Conservation (phyloP, 2,113 vertebrate genomes). For the Trogon surrucura region DNA sequence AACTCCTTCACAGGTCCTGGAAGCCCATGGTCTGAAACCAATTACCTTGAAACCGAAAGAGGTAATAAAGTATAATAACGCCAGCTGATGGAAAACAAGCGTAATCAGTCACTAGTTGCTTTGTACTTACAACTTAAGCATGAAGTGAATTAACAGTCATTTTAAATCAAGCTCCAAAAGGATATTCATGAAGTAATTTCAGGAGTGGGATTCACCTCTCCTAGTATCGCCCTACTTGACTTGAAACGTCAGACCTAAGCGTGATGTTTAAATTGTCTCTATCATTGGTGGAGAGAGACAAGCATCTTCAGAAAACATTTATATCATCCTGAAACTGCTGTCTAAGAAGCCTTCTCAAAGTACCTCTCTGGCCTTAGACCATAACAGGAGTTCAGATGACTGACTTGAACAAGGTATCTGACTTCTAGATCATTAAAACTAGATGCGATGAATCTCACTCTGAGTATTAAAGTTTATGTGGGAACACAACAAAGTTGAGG, state of each 20-base stretch:
- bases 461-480: not conserved
- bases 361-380: not conserved
- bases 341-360: not conserved
- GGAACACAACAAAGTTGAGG: not conserved
- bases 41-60: conserved; percentile 94
- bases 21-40: conserved; percentile 94
- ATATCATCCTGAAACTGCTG: not conserved
- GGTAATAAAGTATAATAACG: conserved; percentile 75
- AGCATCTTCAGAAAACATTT: not conserved
- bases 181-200: not conserved
- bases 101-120: not conserved
- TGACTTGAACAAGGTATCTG: not conserved
- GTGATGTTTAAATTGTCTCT: not conserved
- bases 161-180: not conserved
- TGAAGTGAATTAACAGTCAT: not conserved
- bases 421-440: not conserved
- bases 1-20: conserved; percentile 84
- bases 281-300: not conserved
- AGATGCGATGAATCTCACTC: not conserved
- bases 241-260: not conserved
- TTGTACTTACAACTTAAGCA: not conserved
- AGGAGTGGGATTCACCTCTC: not conserved
- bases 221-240: not conserved
- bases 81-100: not conserved
- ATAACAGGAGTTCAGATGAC: not conserved